phyloP scores from a whole-genome alignment of 2,797 vertebrate species.

The Australoheros facetus region DNA sequence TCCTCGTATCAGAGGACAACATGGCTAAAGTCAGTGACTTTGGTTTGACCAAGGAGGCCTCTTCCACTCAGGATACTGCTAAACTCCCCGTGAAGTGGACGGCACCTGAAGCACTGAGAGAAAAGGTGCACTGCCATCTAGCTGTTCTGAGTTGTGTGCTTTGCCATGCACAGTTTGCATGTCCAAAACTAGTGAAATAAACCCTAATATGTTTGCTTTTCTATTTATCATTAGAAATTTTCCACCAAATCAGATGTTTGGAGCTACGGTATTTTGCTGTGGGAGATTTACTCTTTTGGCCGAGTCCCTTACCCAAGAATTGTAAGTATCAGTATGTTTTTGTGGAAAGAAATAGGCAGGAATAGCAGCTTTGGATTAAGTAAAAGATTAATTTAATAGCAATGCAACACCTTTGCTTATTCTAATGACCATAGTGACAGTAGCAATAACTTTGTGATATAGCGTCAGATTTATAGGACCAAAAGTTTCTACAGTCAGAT shows the following conservation, averaged over 20 bases:
- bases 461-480: neutral
- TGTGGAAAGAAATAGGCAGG: neutral
- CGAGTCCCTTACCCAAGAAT: constrained; percentile 98
- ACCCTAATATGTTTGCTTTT: constrained; percentile 21
- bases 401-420: neutral
- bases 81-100: constrained; percentile 99
- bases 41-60: constrained; percentile 95
- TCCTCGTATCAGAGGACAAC: constrained; percentile 96
- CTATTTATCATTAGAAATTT: constrained; percentile 85
- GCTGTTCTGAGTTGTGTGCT: neutral
- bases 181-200: neutral
- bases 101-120: constrained; percentile 92
- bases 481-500: neutral
- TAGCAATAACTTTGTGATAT: neutral
- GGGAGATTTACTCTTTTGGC: constrained; percentile 99
- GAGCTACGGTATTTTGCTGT: constrained; percentile 97
- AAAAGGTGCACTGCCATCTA: constrained; percentile 83
- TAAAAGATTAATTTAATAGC: neutral
- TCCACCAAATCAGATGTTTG: constrained; percentile 98
- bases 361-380: neutral
- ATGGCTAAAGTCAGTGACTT: constrained; percentile 98
- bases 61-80: constrained; percentile 92
- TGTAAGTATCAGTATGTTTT: constrained; percentile 82
- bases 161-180: neutral
- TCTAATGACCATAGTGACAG: neutral